Evolutionary conservation across 1,140 invertebrate genomes (phyloP).

Genomic region (Maconellicoccus hirsutus): DNA sequence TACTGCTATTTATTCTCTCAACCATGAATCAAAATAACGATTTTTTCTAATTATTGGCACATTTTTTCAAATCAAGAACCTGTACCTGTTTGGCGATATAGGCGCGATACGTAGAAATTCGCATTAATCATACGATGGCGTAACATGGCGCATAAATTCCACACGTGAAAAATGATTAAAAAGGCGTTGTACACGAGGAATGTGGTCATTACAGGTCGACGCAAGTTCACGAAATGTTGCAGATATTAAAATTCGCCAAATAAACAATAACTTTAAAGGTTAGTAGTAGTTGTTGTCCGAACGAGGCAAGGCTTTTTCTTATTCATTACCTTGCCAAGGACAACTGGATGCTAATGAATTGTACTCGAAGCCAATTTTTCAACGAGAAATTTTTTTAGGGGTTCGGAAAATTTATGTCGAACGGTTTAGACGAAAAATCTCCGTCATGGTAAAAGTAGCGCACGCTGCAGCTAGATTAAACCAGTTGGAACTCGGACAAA

Average conservation of each 20-base stretch:
- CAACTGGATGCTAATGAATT: not conserved
- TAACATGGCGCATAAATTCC: not conserved
- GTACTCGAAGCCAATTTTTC: not conserved
- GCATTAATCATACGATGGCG: not conserved
- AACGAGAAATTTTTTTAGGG: not conserved
- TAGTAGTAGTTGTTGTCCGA: not conserved
- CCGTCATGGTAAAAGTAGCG: not conserved
- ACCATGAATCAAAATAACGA: too few species aligned
- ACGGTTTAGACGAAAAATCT: not conserved
- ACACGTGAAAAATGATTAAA: not conserved
- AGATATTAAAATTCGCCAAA: constrained; percentile 4
- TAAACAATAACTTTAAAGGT: not conserved
- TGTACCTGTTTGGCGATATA: not conserved
- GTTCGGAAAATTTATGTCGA: not conserved
- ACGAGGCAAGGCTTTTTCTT: not conserved
- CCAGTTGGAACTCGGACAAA: not conserved
- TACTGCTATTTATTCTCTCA: too few species aligned
- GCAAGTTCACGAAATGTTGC: not conserved
- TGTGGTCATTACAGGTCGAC: constrained; percentile 2
- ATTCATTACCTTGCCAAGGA: constrained; percentile 4
- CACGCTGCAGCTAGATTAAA: not conserved
- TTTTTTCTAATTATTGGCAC: too few species aligned
- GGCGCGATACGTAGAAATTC: not conserved
- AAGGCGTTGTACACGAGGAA: constrained; percentile 1
- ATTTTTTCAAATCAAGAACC: not conserved